Evolutionary conservation across 2,797 vertebrate genomes (phyloP).

Genomic region (Poecilia velifera): DNA sequence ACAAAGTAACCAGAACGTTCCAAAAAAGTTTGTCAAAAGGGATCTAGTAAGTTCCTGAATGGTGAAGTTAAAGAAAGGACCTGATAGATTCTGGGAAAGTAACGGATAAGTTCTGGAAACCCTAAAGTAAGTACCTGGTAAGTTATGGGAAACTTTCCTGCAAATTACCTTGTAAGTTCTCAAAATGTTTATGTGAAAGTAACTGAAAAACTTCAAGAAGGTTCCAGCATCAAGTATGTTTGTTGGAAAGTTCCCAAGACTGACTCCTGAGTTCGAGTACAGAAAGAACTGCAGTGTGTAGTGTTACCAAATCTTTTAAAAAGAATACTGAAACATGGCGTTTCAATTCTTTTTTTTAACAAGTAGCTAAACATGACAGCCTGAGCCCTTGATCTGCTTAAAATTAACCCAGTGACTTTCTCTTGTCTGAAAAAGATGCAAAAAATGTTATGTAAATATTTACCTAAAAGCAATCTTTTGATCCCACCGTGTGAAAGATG

Average conservation of each 20-base stretch:
- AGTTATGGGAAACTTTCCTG: background rate
- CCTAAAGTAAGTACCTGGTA: background rate
- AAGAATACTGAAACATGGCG: background rate
- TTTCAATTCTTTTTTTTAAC: constrained; percentile 18
- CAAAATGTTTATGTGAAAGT: background rate
- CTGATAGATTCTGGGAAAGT: background rate
- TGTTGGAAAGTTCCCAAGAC: background rate
- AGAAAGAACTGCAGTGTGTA: background rate
- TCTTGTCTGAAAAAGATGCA: constrained; percentile 54
- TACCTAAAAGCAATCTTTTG: constrained; percentile 38
- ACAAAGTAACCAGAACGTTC: background rate
- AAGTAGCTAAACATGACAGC: constrained; percentile 3
- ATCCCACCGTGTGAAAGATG: constrained; percentile 22
- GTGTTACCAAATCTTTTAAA: constrained; percentile 3
- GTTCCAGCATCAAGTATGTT: background rate
- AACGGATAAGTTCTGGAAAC: background rate
- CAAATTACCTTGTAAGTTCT: background rate
- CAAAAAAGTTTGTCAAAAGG: background rate
- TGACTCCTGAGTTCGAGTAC: background rate
- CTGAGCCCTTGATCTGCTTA: constrained; percentile 13
- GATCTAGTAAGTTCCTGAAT: background rate
- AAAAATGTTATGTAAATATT: constrained; percentile 67
- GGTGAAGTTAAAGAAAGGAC: background rate
- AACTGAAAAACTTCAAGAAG: background rate
- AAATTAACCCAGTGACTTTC: constrained; percentile 41